Conservation (phyloP, 2,888 invertebrate species). For the Chloromyia formosa region DNA sequence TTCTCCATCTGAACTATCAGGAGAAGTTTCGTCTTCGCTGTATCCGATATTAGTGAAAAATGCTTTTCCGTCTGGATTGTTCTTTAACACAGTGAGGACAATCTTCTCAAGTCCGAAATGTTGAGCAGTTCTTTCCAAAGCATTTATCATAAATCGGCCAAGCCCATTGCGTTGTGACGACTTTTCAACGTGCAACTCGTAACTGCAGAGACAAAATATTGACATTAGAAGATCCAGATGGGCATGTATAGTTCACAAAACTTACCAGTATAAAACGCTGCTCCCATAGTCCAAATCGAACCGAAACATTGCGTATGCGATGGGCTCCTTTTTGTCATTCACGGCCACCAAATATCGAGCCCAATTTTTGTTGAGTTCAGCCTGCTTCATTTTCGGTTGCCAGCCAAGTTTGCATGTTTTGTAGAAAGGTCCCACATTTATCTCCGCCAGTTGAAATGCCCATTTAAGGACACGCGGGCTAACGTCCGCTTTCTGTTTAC, state of each 20-base stretch:
- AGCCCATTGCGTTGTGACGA: conserved; percentile 75
- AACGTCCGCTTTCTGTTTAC: conserved; percentile 59
- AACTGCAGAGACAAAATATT: conserved; percentile 66
- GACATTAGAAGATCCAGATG: not conserved
- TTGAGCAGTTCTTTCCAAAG: conserved; percentile 76
- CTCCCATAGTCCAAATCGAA: conserved; percentile 76
- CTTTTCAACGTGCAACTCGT: conserved; percentile 82
- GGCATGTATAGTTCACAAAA: not conserved
- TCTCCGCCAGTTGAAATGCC: conserved; percentile 63
- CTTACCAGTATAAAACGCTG: conserved; percentile 77
- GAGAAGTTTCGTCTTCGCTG: conserved; percentile 73
- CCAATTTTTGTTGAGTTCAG: conserved; percentile 71
- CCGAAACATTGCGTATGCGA: conserved; percentile 79
- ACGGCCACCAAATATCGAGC: conserved; percentile 73
- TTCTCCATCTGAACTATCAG: conserved; percentile 68
- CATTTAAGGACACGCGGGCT: conserved; percentile 60
- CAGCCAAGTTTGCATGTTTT: conserved; percentile 68
- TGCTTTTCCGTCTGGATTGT: conserved; percentile 71
- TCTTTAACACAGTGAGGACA: conserved; percentile 79
- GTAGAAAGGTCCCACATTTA: conserved; percentile 61
- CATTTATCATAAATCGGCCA: conserved; percentile 81
- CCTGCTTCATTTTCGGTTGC: conserved; percentile 71
- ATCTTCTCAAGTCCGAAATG: conserved; percentile 78
- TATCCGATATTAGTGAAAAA: conserved; percentile 79
- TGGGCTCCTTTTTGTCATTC: conserved; percentile 62